A percentile compares a stretch with the other conserved stretches of the same genome.
Evolutionary conservation across 2,888 invertebrate genomes (phyloP).

Genomic region (Rhagophthalmus giganteus): DNA sequence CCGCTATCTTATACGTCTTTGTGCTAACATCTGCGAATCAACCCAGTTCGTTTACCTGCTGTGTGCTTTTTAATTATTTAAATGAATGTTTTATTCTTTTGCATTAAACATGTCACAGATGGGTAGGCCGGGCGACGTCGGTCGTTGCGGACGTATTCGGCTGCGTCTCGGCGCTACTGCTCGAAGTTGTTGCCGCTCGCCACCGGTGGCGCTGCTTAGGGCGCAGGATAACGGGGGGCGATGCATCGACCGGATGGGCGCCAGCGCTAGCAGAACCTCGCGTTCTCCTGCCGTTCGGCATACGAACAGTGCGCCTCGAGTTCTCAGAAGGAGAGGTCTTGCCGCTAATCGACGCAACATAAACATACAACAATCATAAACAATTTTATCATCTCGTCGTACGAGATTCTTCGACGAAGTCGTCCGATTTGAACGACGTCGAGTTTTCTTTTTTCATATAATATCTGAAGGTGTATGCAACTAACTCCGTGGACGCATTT

Average conservation of each 20-base stretch:
- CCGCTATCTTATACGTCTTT: conserved; percentile 39
- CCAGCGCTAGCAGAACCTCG: conserved; percentile 27
- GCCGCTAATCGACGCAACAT: conserved; percentile 16
- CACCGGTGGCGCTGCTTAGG: conserved; percentile 45
- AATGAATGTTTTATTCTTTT: conserved; percentile 51
- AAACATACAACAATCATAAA: conserved; percentile 29
- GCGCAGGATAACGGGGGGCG: conserved; percentile 46
- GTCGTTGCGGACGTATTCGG: conserved; percentile 21
- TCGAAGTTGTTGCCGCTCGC: conserved; percentile 37
- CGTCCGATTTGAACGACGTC: too few relatives aligned
- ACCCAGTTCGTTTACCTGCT: conserved; percentile 52
- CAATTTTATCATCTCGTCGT: conserved; percentile 4
- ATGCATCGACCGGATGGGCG: conserved; percentile 47
- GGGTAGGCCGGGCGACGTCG: conserved; percentile 28
- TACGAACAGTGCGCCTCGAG: conserved; percentile 46
- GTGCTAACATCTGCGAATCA: conserved; percentile 47
- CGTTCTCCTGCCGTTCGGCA: conserved; percentile 30
- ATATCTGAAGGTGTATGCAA: too few relatives aligned
- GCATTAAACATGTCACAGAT: conserved; percentile 49
- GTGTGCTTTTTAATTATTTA: conserved; percentile 54
- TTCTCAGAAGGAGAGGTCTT: conserved; percentile 33
- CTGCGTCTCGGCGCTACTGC: conserved; percentile 27
- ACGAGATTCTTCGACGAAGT: not conserved
- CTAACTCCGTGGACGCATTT: conserved; percentile 21
- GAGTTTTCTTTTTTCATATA: too few relatives aligned